Conservation (phyloP, 37 sponge, comb jelly and placozoan genomes). For the Beroe ovata region DNA sequence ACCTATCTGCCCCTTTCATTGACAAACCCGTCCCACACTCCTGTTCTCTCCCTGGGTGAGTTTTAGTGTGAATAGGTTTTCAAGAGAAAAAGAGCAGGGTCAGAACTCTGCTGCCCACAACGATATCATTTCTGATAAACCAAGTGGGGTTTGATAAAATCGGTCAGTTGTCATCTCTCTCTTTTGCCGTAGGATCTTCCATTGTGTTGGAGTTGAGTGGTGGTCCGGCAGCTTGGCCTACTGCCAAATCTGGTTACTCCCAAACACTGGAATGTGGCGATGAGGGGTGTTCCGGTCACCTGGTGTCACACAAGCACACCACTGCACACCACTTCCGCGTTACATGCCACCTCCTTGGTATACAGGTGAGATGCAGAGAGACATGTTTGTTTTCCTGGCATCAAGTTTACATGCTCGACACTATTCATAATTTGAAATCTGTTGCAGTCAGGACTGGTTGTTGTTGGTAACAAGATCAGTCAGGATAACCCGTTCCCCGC, state of each 20-base stretch:
- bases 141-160: too few relatives aligned
- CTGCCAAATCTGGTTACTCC: slow-evolving; percentile 7
- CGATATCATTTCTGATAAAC: too few relatives aligned
- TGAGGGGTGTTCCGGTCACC: not conserved
- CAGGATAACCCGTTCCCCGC: slow-evolving; percentile 17
- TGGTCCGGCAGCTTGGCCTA: slow-evolving; percentile 7
- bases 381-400: too few relatives aligned
- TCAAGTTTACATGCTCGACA: too few relatives aligned
- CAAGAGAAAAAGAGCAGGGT: too few relatives aligned
- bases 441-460: slow-evolving; percentile 5
- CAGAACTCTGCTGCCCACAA: too few relatives aligned
- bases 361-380: slow-evolving; percentile 1
- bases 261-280: not conserved
- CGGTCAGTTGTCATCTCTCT: too few relatives aligned
- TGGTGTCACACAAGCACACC: not conserved
- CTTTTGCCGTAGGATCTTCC: slow-evolving; percentile 7
- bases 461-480: not conserved
- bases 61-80: not conserved
- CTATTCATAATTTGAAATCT: too few relatives aligned
- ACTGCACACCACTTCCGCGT: not conserved
- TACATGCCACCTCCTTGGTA: not conserved
- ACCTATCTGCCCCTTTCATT: not conserved
- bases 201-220: not conserved
- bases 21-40: slow-evolving; percentile 30
- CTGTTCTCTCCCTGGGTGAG: not conserved